A percentile compares a stretch with the other conserved stretches of the same genome.
These are phyloP conservation scores for Limenitis camilla DNA, from an alignment of 2,888 invertebrate genomes.

Conservation along the genomic window DNA sequence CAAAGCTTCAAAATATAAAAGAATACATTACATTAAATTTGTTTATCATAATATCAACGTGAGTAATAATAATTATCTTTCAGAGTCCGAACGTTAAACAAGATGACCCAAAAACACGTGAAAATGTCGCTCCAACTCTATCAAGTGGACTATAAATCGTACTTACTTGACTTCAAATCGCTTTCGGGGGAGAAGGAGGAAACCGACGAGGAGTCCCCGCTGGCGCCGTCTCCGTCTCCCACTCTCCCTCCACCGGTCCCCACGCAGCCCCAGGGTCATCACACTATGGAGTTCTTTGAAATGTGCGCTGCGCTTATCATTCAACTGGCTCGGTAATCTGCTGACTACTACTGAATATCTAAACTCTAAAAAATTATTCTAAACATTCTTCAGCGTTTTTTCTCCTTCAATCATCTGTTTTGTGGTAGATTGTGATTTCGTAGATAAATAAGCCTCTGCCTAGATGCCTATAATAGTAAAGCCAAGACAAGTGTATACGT, in stretches of 20 bases:
- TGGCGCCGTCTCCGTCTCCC: constrained; percentile 37
- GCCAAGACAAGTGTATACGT: too few relatives aligned
- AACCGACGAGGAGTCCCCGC: constrained; percentile 51
- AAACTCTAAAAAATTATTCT: not conserved
- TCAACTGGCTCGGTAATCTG: constrained; percentile 90
- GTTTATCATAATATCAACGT: not conserved
- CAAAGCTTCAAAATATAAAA: too few relatives aligned
- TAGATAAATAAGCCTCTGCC: too few relatives aligned
- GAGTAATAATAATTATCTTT: constrained; percentile 15
- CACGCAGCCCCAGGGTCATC: constrained; percentile 80
- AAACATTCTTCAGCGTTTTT: too few relatives aligned
- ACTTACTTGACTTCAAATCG: constrained; percentile 98
- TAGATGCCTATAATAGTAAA: too few relatives aligned
- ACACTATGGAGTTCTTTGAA: constrained; percentile 99
- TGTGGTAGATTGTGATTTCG: too few relatives aligned
- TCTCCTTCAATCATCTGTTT: too few relatives aligned
- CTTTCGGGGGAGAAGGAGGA: constrained; percentile 87
- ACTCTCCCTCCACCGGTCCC: constrained; percentile 35
- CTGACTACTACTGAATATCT: not conserved
- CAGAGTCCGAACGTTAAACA: constrained; percentile 92
- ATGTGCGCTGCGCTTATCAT: constrained; percentile 99
- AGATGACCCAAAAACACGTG: constrained; percentile 86
- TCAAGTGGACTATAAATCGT: too few relatives aligned
- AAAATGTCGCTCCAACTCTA: constrained; percentile 99
- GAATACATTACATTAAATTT: too few relatives aligned